Evolutionary conservation across 2,888 invertebrate species (phyloP), one percentile per base, ranked within the genome.

Genomic region (Scelioninae gen. 1): DNA sequence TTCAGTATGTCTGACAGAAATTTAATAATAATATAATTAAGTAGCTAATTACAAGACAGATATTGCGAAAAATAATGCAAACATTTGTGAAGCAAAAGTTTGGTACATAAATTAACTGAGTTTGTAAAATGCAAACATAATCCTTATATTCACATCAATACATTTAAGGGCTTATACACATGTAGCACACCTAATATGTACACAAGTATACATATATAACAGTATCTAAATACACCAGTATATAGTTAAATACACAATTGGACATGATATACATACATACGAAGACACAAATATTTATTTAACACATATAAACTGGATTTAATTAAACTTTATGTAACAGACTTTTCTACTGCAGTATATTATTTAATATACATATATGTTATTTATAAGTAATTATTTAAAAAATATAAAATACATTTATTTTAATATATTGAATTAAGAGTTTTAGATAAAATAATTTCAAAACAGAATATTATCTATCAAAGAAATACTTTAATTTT

Each of bases 181-280:
- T 13, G n/a, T 23, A 6, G 23, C 6, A 55, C 43, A 43, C 7
- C n/a, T 55, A 66, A 66, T 49, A 31, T 43, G 55, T 38, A 47
- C 43, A 34, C n/a, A 56, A 9, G 13, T 40, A 11, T 23, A 71
- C 34, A 63, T 55, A n/a, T n/a, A n/a, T n/a, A n/a, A n/a, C n/a
- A n/a, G n/a, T 13, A 5, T 49, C 31, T 32, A 63, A 45, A 63
- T 45, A 74, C 63, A 74, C 29, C 10, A 23, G 23, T 23, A 34
- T 38, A 47, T 51, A 55, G 55, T 56, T 63, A 13, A 65, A 47
- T 65, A 74, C 65, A 74, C 56, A 74, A 65, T 53, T 56, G 56
- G 47, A 65, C 72, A 74, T 74, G 55, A 55, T 74, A 62, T 55
- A 74, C 51, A 60, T 45, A 45, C 56, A 56, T 9, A 45, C 29